Percentiles rank a stretch among this genome's conserved stretches.
These are phyloP conservation scores for Protodeltote pygarga DNA, from an alignment of 2,888 invertebrate species.

Conservation along the genomic window DNA sequence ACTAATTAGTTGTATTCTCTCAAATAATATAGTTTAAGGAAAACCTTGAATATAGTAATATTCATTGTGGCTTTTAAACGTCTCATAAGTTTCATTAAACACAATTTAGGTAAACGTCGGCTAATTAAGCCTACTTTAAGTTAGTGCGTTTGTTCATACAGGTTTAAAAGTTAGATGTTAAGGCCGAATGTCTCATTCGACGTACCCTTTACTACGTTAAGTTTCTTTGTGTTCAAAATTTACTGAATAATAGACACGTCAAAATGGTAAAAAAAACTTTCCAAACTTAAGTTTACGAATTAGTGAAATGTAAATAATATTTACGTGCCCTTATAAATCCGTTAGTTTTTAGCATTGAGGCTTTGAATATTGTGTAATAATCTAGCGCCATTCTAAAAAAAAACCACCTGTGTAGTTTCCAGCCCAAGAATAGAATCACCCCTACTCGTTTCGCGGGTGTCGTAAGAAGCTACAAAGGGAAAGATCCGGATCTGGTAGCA, in stretches of 20 bases:
- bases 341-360: too few species aligned
- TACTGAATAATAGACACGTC: neutral
- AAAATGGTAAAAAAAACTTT: neutral
- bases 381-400: too few species aligned
- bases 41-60: constrained; percentile 32
- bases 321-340: too few species aligned
- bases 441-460: too few species aligned
- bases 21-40: constrained; percentile 16
- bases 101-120: constrained; percentile 52
- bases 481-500: too few species aligned
- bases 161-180: constrained; percentile 36
- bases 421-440: too few species aligned
- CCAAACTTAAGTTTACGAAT: too few species aligned
- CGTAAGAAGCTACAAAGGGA: too few species aligned
- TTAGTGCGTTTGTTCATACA: constrained; percentile 44
- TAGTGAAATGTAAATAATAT: too few species aligned
- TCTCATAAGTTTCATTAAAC: constrained; percentile 49
- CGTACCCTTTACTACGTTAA: neutral
- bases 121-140: constrained; percentile 55
- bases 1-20: constrained; percentile 8
- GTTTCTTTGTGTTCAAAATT: neutral
- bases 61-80: constrained; percentile 47
- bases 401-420: too few species aligned
- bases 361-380: too few species aligned
- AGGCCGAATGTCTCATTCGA: constrained; percentile 8